Conservation (phyloP, 2,797 vertebrate genomes). For the Protosalanx chinensis region DNA sequence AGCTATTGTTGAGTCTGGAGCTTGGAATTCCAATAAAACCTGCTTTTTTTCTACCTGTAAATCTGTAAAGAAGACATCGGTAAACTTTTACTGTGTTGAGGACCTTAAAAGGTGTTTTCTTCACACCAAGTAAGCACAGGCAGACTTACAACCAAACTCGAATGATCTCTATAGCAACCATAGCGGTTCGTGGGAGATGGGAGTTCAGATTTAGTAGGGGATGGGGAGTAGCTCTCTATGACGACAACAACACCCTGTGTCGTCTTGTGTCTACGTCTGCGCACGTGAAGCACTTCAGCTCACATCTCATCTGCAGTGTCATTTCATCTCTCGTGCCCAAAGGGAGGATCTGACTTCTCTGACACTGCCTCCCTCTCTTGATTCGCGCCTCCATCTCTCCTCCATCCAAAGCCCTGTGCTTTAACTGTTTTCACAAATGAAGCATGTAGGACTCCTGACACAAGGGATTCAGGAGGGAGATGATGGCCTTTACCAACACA, state of each 20-base stretch:
- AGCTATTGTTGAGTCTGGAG: neutral
- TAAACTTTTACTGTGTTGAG: neutral
- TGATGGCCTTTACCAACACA: too few species aligned
- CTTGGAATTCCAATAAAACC: neutral
- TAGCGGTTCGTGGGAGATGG: neutral
- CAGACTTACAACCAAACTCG: neutral
- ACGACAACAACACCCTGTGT: neutral
- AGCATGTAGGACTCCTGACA: too few species aligned
- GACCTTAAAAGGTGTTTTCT: neutral
- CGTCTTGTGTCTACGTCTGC: slow-evolving; percentile 4
- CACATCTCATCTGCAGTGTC: too few species aligned
- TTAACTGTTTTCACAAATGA: too few species aligned
- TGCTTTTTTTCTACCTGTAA: too few species aligned
- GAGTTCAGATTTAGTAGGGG: neutral
- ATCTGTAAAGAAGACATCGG: neutral
- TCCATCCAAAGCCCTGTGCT: too few species aligned
- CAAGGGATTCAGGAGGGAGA: too few species aligned
- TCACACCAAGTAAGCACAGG: neutral
- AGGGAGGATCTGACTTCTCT: too few species aligned
- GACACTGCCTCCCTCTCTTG: neutral
- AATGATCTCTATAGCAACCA: neutral
- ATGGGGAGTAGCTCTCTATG: too few species aligned
- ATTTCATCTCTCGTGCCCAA: too few species aligned
- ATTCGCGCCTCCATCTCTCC: too few species aligned
- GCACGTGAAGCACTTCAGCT: neutral